Evolutionary conservation across 2,888 invertebrate genomes (phyloP), one percentile per base, ranked within the genome.

Genomic region (Epiblema foenella): DNA sequence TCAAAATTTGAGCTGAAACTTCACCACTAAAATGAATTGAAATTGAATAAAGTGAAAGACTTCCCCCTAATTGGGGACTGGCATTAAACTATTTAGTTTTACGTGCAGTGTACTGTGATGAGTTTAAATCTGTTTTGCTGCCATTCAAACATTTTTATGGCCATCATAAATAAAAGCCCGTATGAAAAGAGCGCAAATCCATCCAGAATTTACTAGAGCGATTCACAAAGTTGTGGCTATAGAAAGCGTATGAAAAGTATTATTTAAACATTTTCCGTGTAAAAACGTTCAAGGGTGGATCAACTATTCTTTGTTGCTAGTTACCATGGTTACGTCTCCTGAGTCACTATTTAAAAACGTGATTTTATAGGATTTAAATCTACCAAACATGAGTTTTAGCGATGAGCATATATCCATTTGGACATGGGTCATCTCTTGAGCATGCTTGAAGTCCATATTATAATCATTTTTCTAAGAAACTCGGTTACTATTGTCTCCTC

Each of bases 81-180:
- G 63, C 18, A 37, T 63, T 63, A 52, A 60, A 60, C 46, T 52
- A 63, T 63, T 51, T 63, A 17, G 52, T 11, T 37, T 63, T 63
- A 52, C 52, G 52, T 18, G 15, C 29, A 15, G 24, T 52, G 52
- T 33, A 9, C 29, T 8, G 24, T 52, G 37, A 33, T 63, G 37
- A 63, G 17, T 52, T 52, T 52, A 52, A 46, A 52, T 52, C 17
- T 52, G 49, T 46, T 60, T 46, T 46, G n/a, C n/a, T 64, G 64
- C 39, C 52, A 54, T 64, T 64, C 52, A 64, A 64, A 64, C 20
- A 37, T 64, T 64, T 60, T 52, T 64, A 64, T 64, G 37, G 39
- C 54, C 52, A 15, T 12, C 52, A 51, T 54, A 64, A 64, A 64
- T 54, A 64, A 64, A 64, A 7, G 18, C 64, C 10, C n/a, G 7